Conservation (phyloP, 1,140 invertebrate species). For the Apis laboriosa region DNA sequence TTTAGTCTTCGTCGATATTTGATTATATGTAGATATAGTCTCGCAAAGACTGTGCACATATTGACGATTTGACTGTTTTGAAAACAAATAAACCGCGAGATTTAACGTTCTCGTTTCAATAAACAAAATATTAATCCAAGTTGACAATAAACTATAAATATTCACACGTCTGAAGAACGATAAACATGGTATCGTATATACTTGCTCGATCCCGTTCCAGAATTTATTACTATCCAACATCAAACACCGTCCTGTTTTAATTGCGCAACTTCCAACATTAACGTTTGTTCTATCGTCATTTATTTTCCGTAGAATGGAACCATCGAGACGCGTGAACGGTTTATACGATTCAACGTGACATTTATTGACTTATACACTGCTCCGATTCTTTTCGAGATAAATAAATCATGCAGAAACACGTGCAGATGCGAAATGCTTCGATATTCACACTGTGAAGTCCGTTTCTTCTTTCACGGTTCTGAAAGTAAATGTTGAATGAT, state of each 20-base stretch:
- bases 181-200: neutral
- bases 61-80: neutral
- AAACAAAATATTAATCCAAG: neutral
- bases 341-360: neutral
- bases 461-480: too few species aligned
- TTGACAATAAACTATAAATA: neutral
- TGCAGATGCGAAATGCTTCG: neutral
- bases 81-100: neutral
- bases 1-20: neutral
- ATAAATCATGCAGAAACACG: neutral
- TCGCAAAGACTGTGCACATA: too few species aligned
- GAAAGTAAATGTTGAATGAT: neutral
- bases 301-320: neutral
- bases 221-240: slow-evolving; percentile 3
- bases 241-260: neutral
- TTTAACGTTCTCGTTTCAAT: neutral
- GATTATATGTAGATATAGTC: too few species aligned
- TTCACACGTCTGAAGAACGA: neutral
- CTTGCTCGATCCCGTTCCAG: neutral
- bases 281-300: slow-evolving; percentile 1
- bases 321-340: neutral
- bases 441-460: too few species aligned
- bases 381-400: neutral
- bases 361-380: neutral
- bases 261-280: neutral